phyloP scores from a whole-genome alignment of 2,797 vertebrate genomes.

The Alauda arvensis region DNA sequence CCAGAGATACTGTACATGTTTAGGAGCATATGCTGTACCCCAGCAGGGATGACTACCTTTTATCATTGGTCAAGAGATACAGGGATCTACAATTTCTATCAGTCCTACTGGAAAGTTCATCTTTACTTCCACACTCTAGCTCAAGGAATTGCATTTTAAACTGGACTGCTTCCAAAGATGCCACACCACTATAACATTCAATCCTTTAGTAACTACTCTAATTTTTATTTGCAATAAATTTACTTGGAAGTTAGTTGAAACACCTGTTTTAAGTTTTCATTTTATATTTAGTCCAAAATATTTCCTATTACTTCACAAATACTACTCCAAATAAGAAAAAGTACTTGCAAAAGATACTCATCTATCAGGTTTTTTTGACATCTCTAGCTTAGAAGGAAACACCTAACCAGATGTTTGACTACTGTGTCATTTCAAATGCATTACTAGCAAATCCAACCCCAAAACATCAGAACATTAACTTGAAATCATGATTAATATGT shows the following conservation, averaged over 20 bases:
- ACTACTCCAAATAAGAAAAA: slow-evolving; percentile 30
- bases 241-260: not conserved
- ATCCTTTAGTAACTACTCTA: slow-evolving; percentile 34
- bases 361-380: not conserved
- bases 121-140: not conserved
- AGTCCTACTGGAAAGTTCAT: slow-evolving; percentile 8
- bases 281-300: slow-evolving; percentile 25
- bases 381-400: slow-evolving; percentile 23
- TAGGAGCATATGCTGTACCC: not conserved
- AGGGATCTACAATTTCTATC: not conserved
- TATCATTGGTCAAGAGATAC: not conserved
- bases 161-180: not conserved
- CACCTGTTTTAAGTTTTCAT: not conserved
- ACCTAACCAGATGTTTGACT: slow-evolving; percentile 7
- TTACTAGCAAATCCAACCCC: not conserved
- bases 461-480: slow-evolving; percentile 29
- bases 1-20: not conserved
- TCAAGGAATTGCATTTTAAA: not conserved
- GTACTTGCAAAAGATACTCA: slow-evolving; percentile 14
- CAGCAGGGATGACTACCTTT: not conserved
- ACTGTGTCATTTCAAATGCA: not conserved
- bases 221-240: not conserved
- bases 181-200: not conserved
- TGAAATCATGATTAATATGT: not conserved
- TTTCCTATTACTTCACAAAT: slow-evolving; percentile 35